Evolutionary conservation across 2,113 vertebrate species (phyloP).

Genomic region (Seriola aureovittata): DNA sequence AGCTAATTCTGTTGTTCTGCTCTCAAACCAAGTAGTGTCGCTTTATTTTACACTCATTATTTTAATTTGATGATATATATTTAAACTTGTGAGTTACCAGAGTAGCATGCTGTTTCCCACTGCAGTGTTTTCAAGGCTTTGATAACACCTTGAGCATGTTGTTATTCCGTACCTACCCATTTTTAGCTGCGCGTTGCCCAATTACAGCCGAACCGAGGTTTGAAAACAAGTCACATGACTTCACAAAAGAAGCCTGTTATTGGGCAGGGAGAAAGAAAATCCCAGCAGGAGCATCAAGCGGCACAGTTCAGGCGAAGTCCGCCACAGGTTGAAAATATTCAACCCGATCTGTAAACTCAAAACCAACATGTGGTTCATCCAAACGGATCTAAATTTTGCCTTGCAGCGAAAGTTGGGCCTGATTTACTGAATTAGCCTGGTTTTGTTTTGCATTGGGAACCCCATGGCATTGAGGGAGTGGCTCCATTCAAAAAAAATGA

Average conservation of each 20-base stretch:
- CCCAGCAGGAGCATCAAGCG: not conserved
- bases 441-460: too few species aligned
- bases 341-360: not conserved
- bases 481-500: too few species aligned
- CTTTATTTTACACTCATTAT: not conserved
- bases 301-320: not conserved
- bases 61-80: slow-evolving; percentile 29
- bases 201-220: slow-evolving; percentile 7
- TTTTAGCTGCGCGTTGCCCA: slow-evolving; percentile 3
- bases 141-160: slow-evolving; percentile 20
- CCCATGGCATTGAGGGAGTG: too few species aligned
- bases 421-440: too few species aligned
- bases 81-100: not conserved
- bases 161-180: not conserved
- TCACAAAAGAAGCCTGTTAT: not conserved
- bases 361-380: too few species aligned
- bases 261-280: not conserved
- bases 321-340: not conserved
- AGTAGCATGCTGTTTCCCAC: not conserved
- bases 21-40: slow-evolving; percentile 20
- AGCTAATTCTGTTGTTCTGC: slow-evolving; percentile 58
- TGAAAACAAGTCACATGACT: not conserved
- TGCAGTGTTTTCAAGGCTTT: slow-evolving; percentile 28
- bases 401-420: too few species aligned
- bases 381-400: too few species aligned